phyloP scores from a whole-genome alignment of 2,888 invertebrate species.

The Strigamia transsilvanica region DNA sequence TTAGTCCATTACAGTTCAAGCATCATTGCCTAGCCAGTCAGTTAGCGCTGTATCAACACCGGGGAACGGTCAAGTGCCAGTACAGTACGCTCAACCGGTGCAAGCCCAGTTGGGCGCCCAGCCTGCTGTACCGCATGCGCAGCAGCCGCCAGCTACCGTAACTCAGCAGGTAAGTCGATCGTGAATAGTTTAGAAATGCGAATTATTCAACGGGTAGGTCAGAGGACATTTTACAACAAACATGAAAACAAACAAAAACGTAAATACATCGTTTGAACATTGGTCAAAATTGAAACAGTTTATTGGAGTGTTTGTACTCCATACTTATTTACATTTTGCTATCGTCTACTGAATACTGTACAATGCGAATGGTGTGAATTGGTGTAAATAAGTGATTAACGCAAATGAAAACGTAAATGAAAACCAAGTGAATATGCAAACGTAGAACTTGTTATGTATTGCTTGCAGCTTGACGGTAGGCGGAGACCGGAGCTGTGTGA shows the following conservation, averaged over 20 bases:
- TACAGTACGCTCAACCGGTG: slow-evolving; percentile 11
- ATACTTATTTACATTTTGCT: too few species aligned
- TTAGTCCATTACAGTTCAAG: neutral
- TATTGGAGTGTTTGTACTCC: too few species aligned
- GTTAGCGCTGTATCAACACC: slow-evolving; percentile 8
- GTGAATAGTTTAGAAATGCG: neutral
- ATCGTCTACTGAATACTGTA: too few species aligned
- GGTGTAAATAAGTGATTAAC: neutral
- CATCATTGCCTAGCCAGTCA: slow-evolving; percentile 16
- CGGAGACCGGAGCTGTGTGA: neutral
- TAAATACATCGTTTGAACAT: too few species aligned
- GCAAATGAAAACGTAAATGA: neutral
- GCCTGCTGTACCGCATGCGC: neutral
- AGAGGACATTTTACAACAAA: slow-evolving; percentile 5
- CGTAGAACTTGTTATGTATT: slow-evolving; percentile 11
- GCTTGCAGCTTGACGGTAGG: slow-evolving; percentile 31
- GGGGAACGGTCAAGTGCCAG: neutral
- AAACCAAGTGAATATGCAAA: neutral
- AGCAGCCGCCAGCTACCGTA: neutral
- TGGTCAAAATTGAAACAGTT: too few species aligned
- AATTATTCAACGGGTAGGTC: neutral
- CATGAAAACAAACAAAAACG: neutral
- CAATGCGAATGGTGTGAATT: neutral
- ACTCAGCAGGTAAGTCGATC: neutral
- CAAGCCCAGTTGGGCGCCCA: slow-evolving; percentile 44